Conservation (phyloP, 2,888 invertebrate genomes). For the Dexiosoma caninum region DNA sequence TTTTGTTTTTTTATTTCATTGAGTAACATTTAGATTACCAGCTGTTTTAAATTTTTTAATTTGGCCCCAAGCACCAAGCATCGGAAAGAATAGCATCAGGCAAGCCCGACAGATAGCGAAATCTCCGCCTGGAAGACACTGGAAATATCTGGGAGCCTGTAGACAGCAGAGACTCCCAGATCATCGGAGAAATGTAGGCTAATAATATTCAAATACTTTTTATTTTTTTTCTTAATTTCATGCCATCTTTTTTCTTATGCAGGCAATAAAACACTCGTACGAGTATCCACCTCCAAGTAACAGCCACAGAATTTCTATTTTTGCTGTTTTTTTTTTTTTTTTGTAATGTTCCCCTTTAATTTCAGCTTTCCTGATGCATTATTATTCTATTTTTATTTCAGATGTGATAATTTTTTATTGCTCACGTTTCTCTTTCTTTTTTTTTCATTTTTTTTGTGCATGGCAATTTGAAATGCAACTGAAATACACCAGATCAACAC, state of each 20-base stretch:
- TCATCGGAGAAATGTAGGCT: no score
- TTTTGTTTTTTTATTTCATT: no score
- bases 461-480: conserved; percentile 55
- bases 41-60: no score
- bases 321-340: no score
- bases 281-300: conserved; percentile 21
- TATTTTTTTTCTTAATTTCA: no score
- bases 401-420: conserved; percentile 62
- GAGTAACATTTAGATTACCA: no score
- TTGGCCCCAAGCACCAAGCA: no score
- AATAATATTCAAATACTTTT: conserved; percentile 41
- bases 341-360: conserved; percentile 11
- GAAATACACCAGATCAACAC: conserved; percentile 54
- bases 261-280: neutral
- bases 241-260: neutral
- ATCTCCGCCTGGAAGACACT: no score
- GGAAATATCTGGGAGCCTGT: no score
- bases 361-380: conserved; percentile 1
- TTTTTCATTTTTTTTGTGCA: neutral
- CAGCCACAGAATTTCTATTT: conserved; percentile 26
- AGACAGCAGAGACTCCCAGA: no score
- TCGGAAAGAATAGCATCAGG: no score
- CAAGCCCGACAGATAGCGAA: no score
- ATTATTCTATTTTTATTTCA: conserved; percentile 24
- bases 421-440: conserved; percentile 41